Percentiles rank a stretch among this genome's conserved stretches.
These are phyloP conservation scores for Heterocephalus glaber DNA, from an alignment of 2,113 vertebrate species.

Conservation along the genomic window DNA sequence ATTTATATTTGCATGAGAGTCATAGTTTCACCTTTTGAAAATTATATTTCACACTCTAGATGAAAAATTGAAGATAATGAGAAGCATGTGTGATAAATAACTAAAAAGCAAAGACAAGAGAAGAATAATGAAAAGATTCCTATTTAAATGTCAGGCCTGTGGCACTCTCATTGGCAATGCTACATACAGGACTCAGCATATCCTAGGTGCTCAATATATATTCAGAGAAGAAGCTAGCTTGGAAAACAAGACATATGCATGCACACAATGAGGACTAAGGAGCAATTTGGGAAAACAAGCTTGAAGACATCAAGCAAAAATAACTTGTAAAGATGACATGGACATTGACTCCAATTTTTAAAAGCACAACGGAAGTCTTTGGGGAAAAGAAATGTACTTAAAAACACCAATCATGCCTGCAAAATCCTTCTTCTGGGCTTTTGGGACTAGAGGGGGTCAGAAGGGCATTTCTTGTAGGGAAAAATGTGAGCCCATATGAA, in stretches of 20 bases:
- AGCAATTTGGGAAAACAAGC: background rate
- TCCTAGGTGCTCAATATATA: background rate
- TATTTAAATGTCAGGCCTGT: background rate
- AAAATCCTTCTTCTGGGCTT: constrained; percentile 60
- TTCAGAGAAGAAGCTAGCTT: background rate
- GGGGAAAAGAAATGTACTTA: constrained; percentile 22
- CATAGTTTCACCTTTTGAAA: constrained; percentile 34
- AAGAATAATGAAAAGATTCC: background rate
- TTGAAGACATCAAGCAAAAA: constrained; percentile 31
- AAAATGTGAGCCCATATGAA: background rate
- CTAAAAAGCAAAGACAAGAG: background rate
- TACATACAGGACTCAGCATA: background rate
- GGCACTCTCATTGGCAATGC: background rate
- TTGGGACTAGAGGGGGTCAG: background rate
- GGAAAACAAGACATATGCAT: background rate
- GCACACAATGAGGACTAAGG: background rate
- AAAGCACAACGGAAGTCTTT: background rate
- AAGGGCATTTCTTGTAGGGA: constrained; percentile 8
- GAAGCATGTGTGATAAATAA: background rate
- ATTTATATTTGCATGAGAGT: background rate
- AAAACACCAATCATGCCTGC: background rate
- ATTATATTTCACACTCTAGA: background rate
- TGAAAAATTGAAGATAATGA: constrained; percentile 9
- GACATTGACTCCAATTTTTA: constrained; percentile 31
- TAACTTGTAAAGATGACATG: constrained; percentile 15